Evolutionary conservation across 2,113 vertebrate species (phyloP).

Genomic region (Bos javanicus): DNA sequence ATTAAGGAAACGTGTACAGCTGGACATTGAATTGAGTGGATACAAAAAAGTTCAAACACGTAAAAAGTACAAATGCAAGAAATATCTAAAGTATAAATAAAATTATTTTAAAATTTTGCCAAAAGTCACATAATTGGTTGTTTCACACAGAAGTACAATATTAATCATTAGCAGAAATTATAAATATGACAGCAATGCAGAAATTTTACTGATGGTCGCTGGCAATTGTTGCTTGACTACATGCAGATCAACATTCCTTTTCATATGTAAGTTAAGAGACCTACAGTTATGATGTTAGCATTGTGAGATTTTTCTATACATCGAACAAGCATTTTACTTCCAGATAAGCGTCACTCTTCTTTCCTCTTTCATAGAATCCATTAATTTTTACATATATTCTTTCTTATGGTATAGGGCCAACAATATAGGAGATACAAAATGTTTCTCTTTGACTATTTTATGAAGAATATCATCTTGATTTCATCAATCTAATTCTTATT

Average conservation of each 20-base stretch:
- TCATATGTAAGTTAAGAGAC: neutral
- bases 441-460: neutral
- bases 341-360: neutral
- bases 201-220: neutral
- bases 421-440: neutral
- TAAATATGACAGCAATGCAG: neutral
- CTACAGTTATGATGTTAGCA: neutral
- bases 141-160: neutral
- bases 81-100: neutral
- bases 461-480: neutral
- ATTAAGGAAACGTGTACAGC: neutral
- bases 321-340: neutral
- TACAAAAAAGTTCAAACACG: neutral
- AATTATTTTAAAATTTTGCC: neutral
- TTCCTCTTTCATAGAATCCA: neutral
- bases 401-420: neutral
- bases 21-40: neutral
- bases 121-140: neutral
- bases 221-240: neutral
- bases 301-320: neutral
- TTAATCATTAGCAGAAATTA: neutral
- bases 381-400: neutral
- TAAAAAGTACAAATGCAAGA: neutral
- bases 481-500: neutral
- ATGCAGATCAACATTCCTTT: neutral